Base-by-base conservation (phyloP, 2,113 vertebrate species). In the Amazona guildingii region DNA sequence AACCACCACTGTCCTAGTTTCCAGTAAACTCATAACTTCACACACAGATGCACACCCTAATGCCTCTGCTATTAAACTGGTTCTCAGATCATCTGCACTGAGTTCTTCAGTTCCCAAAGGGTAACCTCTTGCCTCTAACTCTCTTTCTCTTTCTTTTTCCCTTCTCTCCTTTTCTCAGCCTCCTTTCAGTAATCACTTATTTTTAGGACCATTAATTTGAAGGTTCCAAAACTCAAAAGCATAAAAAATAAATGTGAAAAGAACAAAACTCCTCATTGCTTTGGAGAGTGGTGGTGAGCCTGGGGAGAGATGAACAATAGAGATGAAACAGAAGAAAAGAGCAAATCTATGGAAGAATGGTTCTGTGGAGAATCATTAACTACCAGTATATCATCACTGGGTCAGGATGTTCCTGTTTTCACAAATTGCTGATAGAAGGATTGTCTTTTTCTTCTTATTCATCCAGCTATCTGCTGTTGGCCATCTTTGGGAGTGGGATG, bases 151-250 rank as follows among this genome's bases (percentile, higher is more conserved):
- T 82, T 72, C 57, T 76, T 74, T 24, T 13, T 55, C 3, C 15
- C 29, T 94, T 87, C 43, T 66, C 10, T 33, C 10, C 46, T 74
- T 88, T 31, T 63, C 23, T 43, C 55, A 83, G 27, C 13, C 51
- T 86, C 15, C 20, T 59, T 78, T 55, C 39, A 72, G 43, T 86
- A 82, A 84, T 78, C 29, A 78, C 55, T 61, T 94, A 46, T 59
- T 92, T 94, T 91, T 92, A 82, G 43, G 64, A 89, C 70, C 68
- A 74, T 84, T 89, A 94, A 87, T 89, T n/a, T 82, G 51, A 89
- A 95, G 17, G 18, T 67, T 92, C 7, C n/a, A 70, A 92, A 82
- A 76, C 35, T 48, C 43, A 79, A 41, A 82, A 13, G 18, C 41
- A 39, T 64, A 54, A 82, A 95, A 96, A 73, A 54, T 23, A 68